These are phyloP conservation scores for Lota lota DNA, from an alignment of 2,113 vertebrate species.

Conservation along the genomic window DNA sequence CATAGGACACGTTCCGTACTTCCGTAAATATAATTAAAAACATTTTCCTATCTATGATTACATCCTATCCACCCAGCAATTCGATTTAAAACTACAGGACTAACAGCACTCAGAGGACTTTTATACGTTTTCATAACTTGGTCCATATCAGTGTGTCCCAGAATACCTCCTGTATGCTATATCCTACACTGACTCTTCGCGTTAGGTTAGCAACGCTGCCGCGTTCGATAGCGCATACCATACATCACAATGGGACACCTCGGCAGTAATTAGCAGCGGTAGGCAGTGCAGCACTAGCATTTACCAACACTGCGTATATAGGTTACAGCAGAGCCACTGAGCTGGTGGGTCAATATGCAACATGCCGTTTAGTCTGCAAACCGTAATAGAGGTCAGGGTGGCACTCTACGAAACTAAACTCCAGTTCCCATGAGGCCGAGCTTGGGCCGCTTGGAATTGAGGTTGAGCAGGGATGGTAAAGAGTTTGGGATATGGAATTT, in stretches of 20 bases:
- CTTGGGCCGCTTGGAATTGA: neutral
- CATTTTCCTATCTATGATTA: too few species aligned
- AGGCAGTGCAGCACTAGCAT: slow-evolving; percentile 20
- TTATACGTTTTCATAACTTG: too few species aligned
- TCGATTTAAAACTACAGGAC: too few species aligned
- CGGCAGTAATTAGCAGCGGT: slow-evolving; percentile 63
- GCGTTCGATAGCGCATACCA: slow-evolving; percentile 41
- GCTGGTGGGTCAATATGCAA: slow-evolving; percentile 58
- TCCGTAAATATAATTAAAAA: too few species aligned
- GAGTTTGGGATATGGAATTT: too few species aligned
- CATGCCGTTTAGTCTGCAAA: slow-evolving; percentile 39
- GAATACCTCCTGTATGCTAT: too few species aligned
- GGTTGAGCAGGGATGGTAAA: too few species aligned
- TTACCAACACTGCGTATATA: slow-evolving; percentile 45
- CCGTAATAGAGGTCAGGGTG: slow-evolving; percentile 53
- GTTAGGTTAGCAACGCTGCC: slow-evolving; percentile 30
- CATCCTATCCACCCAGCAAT: too few species aligned
- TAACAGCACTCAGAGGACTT: too few species aligned
- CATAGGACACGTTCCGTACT: too few species aligned
- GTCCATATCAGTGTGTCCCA: too few species aligned
- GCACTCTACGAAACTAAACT: slow-evolving; percentile 23
- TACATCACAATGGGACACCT: slow-evolving; percentile 51
- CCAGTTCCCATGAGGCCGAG: neutral
- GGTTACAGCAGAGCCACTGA: slow-evolving; percentile 53
- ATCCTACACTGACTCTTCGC: slow-evolving; percentile 11